phyloP scores from a whole-genome alignment of 2,113 vertebrate species.

The Colius striatus region DNA sequence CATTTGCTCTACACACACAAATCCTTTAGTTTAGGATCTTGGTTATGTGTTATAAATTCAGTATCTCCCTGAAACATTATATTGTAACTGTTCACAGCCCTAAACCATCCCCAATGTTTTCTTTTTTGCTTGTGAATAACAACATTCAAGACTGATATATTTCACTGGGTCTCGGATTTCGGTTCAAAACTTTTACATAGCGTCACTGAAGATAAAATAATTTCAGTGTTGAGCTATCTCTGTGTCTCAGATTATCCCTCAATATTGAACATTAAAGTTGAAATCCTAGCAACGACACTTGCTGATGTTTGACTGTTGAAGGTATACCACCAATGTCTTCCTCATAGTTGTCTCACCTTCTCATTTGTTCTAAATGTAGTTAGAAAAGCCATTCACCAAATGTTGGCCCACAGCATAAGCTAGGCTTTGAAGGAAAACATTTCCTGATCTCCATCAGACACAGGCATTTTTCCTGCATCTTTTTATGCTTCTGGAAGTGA shows the following conservation, averaged over 20 bases:
- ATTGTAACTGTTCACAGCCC: not conserved
- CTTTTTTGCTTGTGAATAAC: not conserved
- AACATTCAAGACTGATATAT: not conserved
- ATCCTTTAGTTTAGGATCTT: not conserved
- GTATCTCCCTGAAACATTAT: not conserved
- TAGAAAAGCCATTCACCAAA: not conserved
- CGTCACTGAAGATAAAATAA: not conserved
- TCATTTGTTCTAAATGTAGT: not conserved
- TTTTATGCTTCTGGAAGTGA: not conserved
- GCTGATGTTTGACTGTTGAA: not conserved
- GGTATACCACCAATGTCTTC: not conserved
- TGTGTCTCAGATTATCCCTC: not conserved
- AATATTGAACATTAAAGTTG: not conserved
- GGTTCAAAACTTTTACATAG: not conserved
- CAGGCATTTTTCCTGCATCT: not conserved
- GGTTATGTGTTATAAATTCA: not conserved
- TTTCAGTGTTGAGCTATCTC: not conserved
- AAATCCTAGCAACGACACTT: not conserved
- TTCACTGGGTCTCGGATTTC: not conserved
- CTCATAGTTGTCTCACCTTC: not conserved
- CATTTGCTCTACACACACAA: not conserved
- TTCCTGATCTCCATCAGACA: not conserved
- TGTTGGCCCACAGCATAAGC: not conserved
- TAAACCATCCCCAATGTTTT: not conserved
- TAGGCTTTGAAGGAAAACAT: not conserved